Evolutionary conservation across 1,140 invertebrate species (phyloP), one percentile per base, ranked within the genome.

Genomic region (Leptinotarsa defecta): DNA sequence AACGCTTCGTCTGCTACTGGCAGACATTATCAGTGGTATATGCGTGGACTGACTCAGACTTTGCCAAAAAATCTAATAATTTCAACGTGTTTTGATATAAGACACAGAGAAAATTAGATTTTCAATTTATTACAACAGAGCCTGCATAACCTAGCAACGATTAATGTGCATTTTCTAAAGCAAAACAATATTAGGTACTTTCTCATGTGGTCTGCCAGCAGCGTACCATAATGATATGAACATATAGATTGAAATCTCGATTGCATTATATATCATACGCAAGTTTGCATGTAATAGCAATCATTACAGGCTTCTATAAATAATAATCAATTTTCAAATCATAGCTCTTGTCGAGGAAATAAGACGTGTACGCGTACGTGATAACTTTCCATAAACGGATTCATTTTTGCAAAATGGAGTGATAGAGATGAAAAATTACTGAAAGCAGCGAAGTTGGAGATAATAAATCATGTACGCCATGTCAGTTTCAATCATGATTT

Each of bases 271-370:
- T 19, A 57, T 57, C 52, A 57, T 57, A 57, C 3, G 52, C n/a
- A 57, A 19, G 52, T 19, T 19, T 57, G n/a, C 52, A 19, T 17
- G 52, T 57, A 57, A 57, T 57, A 57, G 6, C n/a, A 57, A 57
- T 57, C 15, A 57, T 57, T 57, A 57, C n/a, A 57, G 52, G n/a
- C 52, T 57, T 57, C 52, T 17, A 57, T 57, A 57, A 57, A 57
- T 57, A 17, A 19, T 57, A 57, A 57, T 57, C 52, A 57, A 57
- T 57, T 57, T 57, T 57, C 52, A 57, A 57, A 57, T 57, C 52
- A 57, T 19, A 57, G 52, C 52, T 57, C 52, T 57, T 43, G 8
- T 43, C 11, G 34, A 43, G 34, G 34, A 43, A 43, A 43, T 43
- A 19, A 57, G 52, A 57, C 52, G n/a, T 57, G 52, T 43, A 43